These are phyloP conservation scores for Pteria penguin DNA, from an alignment of 2,888 invertebrate genomes.

Conservation along the genomic window DNA sequence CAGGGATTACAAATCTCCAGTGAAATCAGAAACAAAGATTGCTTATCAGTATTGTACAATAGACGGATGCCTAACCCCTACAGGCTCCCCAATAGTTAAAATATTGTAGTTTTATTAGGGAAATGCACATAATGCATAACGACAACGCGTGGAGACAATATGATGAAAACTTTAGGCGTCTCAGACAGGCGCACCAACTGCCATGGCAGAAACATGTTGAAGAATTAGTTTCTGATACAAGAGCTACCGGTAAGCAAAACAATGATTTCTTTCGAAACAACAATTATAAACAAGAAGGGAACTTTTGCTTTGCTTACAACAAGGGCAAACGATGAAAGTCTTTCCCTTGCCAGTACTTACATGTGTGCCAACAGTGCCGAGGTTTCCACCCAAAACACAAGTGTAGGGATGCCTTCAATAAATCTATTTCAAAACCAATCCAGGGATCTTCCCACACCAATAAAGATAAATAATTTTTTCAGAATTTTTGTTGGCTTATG, in stretches of 20 bases:
- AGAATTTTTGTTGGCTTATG: neutral
- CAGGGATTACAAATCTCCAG: too few species aligned
- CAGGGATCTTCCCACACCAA: neutral
- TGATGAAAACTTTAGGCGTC: slow-evolving; percentile 5
- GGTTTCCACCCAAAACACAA: neutral
- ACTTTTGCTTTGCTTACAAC: neutral
- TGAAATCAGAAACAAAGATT: too few species aligned
- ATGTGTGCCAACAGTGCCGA: neutral
- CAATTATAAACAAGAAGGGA: too few species aligned
- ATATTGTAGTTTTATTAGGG: slow-evolving; percentile 1
- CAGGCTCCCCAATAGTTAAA: slow-evolving; percentile 1
- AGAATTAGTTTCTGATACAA: neutral
- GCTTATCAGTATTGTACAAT: too few species aligned
- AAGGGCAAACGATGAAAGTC: neutral
- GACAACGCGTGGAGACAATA: slow-evolving; percentile 14
- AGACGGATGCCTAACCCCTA: too few species aligned
- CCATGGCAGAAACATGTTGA: neutral
- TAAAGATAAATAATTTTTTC: neutral
- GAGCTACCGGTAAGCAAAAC: neutral
- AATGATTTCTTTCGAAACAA: neutral
- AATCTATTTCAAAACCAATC: neutral
- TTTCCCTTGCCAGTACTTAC: neutral
- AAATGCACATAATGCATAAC: slow-evolving; percentile 6
- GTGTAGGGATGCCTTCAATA: neutral
- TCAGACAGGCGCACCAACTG: neutral